Percentiles rank a stretch among this genome's conserved stretches.
Conservation (phyloP, 2,113 vertebrate species). For the Siphamia tubifer region DNA sequence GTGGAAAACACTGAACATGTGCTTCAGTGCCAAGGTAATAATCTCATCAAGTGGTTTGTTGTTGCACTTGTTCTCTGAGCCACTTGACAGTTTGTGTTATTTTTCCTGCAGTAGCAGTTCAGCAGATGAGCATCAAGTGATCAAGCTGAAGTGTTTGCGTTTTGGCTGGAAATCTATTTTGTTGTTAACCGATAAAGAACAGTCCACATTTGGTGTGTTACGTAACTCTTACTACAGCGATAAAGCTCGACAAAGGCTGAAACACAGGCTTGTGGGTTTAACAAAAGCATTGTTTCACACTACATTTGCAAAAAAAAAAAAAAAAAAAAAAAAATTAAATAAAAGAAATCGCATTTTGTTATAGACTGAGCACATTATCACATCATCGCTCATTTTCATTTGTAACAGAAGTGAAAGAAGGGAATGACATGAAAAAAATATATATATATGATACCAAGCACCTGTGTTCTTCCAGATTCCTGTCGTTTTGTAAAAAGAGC, state of each 20-base stretch:
- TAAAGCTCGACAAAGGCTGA: too few species aligned
- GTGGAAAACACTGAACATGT: background rate
- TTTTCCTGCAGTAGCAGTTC: background rate
- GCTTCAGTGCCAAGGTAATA: background rate
- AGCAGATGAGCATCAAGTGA: constrained; percentile 11
- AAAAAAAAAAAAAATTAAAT: too few species aligned
- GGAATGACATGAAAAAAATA: too few species aligned
- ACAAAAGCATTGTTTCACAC: too few species aligned
- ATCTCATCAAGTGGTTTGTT: constrained; percentile 22
- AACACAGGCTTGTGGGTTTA: background rate
- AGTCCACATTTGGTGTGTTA: constrained; percentile 20
- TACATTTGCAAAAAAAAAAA: background rate
- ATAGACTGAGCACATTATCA: too few species aligned
- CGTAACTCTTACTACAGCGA: constrained; percentile 7
- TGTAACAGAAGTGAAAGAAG: too few species aligned
- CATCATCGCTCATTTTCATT: too few species aligned
- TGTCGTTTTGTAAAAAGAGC: too few species aligned
- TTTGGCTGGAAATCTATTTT: constrained; percentile 1
- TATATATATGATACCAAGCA: too few species aligned
- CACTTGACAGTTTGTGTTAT: constrained; percentile 1
- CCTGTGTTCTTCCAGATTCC: too few species aligned
- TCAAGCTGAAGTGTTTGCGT: constrained; percentile 26
- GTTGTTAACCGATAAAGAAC: constrained; percentile 4
- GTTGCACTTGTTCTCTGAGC: constrained; percentile 23
- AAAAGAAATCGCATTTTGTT: too few species aligned